Base-by-base conservation (phyloP, 2,113 vertebrate species). In the Dendrocopos noguchii region DNA sequence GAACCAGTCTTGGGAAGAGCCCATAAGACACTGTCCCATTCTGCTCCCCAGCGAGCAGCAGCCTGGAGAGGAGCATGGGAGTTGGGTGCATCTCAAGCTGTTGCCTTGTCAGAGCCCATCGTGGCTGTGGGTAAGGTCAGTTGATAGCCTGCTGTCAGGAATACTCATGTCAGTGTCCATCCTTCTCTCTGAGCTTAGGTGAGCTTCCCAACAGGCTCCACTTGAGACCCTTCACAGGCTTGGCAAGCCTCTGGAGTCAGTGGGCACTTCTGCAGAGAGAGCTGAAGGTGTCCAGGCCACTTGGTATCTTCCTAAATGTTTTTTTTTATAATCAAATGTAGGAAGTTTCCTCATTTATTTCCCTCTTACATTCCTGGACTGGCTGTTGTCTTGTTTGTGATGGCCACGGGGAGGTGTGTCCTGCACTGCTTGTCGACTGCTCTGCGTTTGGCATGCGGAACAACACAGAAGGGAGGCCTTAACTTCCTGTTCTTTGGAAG, bases 311-410 rank as follows among this genome's bases (percentile, higher is more conserved):
- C 56, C 25, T 71, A 61, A 88, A 65, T 71, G 55, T 71, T 91
- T 91, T 91, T 44, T 74, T 33, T 39, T 39, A 39, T 68, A 27
- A 29, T 65, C 56, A 55, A 50, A 29, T 66, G 88, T 74, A 78
- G 65, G 84, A 92, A 66, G 77, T 66, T 92, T 78, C 70, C 74
- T 91, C 81, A 4, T 93, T 95, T 85, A 34, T 87, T 86, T 87
- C 63, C 27, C 66, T 63, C 64, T 46, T 46, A 64, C 79, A 75
- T 24, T 94, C 86, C 83, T 85, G 63, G 1, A 29, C 27, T 18
- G 76, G 79, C 86, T 87, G 71, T 91, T 87, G 71, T 47, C 34
- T 59, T 84, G 33, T 83, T 73, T 5, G 56, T 15, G 64, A 56
- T 33, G 76, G 72, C 83, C 91, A 34, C 67, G 53, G 76, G 88